These are phyloP conservation scores for Drusus annulatus DNA, from an alignment of 1,140 invertebrate species.

Conservation along the genomic window DNA sequence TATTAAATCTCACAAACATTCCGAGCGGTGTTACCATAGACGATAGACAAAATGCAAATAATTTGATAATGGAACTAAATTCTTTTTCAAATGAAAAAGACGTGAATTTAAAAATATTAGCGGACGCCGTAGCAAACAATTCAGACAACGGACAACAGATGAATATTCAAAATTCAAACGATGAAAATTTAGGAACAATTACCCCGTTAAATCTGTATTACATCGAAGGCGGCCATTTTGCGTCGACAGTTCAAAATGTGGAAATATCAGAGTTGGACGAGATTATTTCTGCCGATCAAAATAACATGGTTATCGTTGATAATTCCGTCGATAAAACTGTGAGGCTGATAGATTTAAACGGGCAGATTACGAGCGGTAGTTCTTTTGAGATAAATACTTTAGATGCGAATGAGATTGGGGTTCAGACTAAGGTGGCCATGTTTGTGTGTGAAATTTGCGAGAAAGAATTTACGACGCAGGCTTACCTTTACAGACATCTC, in stretches of 20 bases:
- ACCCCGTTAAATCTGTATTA: slow-evolving; percentile 28
- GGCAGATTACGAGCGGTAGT: not conserved
- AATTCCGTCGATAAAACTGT: slow-evolving; percentile 21
- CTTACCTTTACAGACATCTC: slow-evolving; percentile 70
- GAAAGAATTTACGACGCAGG: slow-evolving; percentile 68
- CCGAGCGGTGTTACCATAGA: not conserved
- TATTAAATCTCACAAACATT: slow-evolving; percentile 17
- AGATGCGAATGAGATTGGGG: not conserved
- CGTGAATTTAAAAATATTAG: not conserved
- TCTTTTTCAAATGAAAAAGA: slow-evolving; percentile 13
- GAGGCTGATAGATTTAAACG: slow-evolving; percentile 20
- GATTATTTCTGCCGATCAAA: not conserved
- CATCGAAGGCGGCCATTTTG: not conserved
- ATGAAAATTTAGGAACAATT: slow-evolving; percentile 22
- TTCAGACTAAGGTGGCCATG: not conserved
- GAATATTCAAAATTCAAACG: slow-evolving; percentile 14
- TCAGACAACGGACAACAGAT: slow-evolving; percentile 17
- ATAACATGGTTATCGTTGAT: slow-evolving; percentile 13
- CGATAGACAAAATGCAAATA: not conserved
- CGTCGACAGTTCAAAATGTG: slow-evolving; percentile 22
- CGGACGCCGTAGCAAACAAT: not conserved
- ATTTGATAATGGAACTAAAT: slow-evolving; percentile 16
- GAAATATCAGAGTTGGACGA: slow-evolving; percentile 4
- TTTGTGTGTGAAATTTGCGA: slow-evolving; percentile 72
- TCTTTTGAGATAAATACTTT: not conserved